These are phyloP conservation scores for Lutjanus argentimaculatus DNA, from an alignment of 2,797 vertebrate species.

Conservation along the genomic window DNA sequence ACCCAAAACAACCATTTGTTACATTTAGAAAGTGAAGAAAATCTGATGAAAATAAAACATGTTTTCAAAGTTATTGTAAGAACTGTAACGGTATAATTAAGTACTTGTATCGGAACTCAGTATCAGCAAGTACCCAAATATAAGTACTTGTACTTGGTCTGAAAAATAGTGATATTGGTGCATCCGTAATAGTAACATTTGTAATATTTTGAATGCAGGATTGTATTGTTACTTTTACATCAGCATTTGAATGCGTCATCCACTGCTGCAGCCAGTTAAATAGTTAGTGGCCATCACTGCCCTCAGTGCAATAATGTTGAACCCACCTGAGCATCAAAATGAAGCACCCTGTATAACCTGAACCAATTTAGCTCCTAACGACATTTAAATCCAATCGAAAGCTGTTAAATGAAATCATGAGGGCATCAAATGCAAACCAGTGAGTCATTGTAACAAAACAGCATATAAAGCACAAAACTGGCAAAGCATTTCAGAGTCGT, in stretches of 20 bases:
- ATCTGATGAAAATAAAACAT: no score
- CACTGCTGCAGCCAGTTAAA: not conserved
- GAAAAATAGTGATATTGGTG: no score
- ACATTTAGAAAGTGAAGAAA: no score
- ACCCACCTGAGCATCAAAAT: not conserved
- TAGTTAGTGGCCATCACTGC: not conserved
- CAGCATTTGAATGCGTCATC: not conserved
- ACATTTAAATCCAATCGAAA: not conserved
- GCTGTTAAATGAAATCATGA: not conserved
- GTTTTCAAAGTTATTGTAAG: no score
- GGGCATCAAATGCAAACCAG: slow-evolving; percentile 20
- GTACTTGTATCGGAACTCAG: no score
- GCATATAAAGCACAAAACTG: slow-evolving; percentile 17
- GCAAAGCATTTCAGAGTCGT: slow-evolving; percentile 21
- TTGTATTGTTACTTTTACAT: not conserved
- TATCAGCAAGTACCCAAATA: no score
- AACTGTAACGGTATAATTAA: no score
- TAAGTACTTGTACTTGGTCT: no score
- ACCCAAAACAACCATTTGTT: no score
- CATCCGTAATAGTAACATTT: no score
- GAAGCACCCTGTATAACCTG: not conserved
- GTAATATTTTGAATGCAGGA: not conserved
- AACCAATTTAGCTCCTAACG: not conserved
- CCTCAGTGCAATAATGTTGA: not conserved
- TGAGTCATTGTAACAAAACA: not conserved